These are phyloP conservation scores for Gymnopithys bicolor DNA, from an alignment of 2,797 vertebrate genomes.

Conservation along the genomic window DNA sequence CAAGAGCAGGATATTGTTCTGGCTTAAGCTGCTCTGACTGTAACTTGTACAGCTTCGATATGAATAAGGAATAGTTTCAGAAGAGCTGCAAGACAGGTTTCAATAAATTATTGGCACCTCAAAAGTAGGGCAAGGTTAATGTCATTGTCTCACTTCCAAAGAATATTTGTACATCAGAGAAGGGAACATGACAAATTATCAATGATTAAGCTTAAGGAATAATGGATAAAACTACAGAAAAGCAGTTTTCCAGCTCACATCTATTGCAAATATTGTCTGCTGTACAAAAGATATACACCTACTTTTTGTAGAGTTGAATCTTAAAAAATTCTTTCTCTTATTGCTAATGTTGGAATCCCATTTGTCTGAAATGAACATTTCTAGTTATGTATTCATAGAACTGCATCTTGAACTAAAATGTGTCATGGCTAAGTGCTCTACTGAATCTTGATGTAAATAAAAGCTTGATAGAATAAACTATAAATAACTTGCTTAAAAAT, in stretches of 20 bases:
- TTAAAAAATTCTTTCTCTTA: background rate
- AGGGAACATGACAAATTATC: background rate
- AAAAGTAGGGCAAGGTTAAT: background rate
- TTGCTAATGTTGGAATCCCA: background rate
- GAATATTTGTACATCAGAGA: background rate
- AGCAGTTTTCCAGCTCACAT: background rate
- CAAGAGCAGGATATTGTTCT: rapidly evolving
- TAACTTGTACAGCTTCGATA: background rate
- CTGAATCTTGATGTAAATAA: background rate
- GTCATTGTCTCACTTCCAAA: background rate
- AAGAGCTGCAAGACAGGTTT: background rate
- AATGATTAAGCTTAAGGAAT: background rate
- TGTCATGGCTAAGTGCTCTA: background rate
- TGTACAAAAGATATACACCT: background rate
- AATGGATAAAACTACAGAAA: background rate
- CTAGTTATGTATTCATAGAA: background rate
- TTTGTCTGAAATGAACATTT: background rate
- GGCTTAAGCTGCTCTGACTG: background rate
- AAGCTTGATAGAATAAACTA: background rate
- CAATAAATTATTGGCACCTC: background rate
- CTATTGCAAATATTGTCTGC: background rate
- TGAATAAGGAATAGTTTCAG: background rate
- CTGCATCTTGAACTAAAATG: background rate
- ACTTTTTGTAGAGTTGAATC: background rate
- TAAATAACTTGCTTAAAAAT: background rate